Percentiles rank a stretch among this genome's conserved stretches.
These are phyloP conservation scores for Argentina silus DNA, from an alignment of 2,797 vertebrate species.

Conservation along the genomic window DNA sequence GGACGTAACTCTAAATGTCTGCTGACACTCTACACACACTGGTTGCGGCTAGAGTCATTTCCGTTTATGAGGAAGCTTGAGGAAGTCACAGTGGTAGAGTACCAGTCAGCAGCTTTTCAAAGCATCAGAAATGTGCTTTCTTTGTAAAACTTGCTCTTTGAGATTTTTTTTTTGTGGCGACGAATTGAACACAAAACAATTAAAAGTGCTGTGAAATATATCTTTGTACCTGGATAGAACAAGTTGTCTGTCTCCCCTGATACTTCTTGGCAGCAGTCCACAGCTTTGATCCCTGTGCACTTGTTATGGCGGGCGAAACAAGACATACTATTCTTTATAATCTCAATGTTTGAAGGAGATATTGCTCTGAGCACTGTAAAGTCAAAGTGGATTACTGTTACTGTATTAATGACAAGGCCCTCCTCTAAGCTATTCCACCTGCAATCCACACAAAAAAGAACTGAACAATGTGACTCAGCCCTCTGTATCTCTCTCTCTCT, in stretches of 20 bases:
- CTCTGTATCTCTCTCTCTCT: slow-evolving; percentile 5
- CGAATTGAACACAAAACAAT: neutral
- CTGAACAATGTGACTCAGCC: slow-evolving; percentile 37
- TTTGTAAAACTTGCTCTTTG: neutral
- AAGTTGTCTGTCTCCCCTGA: neutral
- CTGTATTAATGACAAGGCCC: slow-evolving; percentile 45
- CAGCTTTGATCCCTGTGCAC: slow-evolving; percentile 22
- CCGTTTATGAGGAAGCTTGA: neutral
- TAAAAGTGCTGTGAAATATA: slow-evolving; percentile 4
- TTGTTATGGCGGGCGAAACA: slow-evolving; percentile 6
- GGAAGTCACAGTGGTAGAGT: neutral
- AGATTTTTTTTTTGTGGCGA: slow-evolving; percentile 11
- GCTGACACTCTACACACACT: neutral
- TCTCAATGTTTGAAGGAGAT: slow-evolving; percentile 42
- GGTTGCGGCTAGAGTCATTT: neutral
- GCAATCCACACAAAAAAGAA: slow-evolving; percentile 18
- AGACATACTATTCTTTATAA: slow-evolving; percentile 38
- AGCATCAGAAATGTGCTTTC: neutral
- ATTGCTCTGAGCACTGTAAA: slow-evolving; percentile 37
- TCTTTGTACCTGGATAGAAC: slow-evolving; percentile 22
- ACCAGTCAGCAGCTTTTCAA: neutral
- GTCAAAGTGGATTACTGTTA: slow-evolving; percentile 50
- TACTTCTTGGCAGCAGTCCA: slow-evolving; percentile 10
- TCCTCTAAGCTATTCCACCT: slow-evolving; percentile 46
- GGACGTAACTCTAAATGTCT: slow-evolving; percentile 15